Evolutionary conservation across 2,888 invertebrate genomes (phyloP).

Genomic region (Mesodorylaimus sp.): DNA sequence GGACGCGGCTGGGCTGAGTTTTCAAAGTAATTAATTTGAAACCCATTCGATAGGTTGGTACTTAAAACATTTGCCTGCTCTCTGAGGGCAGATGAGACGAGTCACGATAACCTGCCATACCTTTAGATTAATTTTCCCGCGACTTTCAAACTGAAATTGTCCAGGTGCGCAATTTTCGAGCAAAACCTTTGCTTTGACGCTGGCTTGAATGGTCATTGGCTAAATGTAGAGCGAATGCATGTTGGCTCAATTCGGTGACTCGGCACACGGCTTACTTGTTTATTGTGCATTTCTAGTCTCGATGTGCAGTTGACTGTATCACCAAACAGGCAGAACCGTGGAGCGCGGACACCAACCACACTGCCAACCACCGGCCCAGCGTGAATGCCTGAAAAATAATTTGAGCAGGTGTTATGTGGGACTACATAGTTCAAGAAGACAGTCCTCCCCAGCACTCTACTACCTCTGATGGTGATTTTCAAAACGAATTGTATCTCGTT

Average conservation of each 20-base stretch:
- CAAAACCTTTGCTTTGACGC: slow-evolving; percentile 15
- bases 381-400: neutral
- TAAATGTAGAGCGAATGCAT: too few relatives aligned
- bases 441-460: too few relatives aligned
- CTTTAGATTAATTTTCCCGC: slow-evolving; percentile 13
- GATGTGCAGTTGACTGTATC: slow-evolving; percentile 20
- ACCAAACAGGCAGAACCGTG: slow-evolving; percentile 21
- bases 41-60: too few relatives aligned
- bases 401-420: too few relatives aligned
- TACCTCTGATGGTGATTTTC: too few relatives aligned
- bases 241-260: too few relatives aligned
- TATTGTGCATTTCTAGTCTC: slow-evolving; percentile 19
- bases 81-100: neutral
- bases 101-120: neutral
- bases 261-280: slow-evolving; percentile 15
- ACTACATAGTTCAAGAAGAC: too few relatives aligned
- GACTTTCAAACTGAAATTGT: slow-evolving; percentile 11
- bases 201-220: slow-evolving; percentile 18
- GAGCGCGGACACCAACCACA: slow-evolving; percentile 18
- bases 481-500: too few relatives aligned
- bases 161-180: slow-evolving; percentile 16
- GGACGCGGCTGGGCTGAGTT: too few relatives aligned
- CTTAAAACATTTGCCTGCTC: too few relatives aligned
- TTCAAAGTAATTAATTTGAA: too few relatives aligned
- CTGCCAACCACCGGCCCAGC: slow-evolving; percentile 16